Evolutionary conservation across 53 echinoderm and acorn worm genomes (phyloP).

Genomic region (Paracentrotus lividus): DNA sequence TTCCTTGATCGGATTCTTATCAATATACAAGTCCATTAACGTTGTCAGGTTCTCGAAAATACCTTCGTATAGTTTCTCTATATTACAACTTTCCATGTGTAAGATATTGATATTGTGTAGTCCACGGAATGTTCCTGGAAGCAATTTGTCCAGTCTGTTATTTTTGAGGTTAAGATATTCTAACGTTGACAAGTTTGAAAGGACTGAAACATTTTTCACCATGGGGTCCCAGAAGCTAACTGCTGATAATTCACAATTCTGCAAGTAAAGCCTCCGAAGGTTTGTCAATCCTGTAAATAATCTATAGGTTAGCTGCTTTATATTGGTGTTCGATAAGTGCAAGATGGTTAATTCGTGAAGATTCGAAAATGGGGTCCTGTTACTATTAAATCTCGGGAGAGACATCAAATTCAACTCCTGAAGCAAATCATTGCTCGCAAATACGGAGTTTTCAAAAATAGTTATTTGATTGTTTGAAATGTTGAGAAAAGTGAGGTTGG

Average conservation of each 20-base stretch:
- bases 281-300: background rate
- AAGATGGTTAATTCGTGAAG: background rate
- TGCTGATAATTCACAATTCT: background rate
- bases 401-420: background rate
- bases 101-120: background rate
- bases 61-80: background rate
- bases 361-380: conserved; percentile 11
- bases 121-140: conserved; percentile 43
- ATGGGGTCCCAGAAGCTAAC: conserved; percentile 19
- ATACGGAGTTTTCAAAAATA: background rate
- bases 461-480: conserved; percentile 1
- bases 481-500: conserved; percentile 20
- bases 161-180: background rate
- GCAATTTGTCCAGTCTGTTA: background rate
- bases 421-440: background rate
- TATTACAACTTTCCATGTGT: background rate
- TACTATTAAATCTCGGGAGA: too few species aligned
- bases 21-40: background rate
- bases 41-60: conserved; percentile 36
- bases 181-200: background rate
- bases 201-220: background rate
- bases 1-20: background rate
- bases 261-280: background rate
- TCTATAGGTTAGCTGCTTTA: background rate
- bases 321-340: background rate